These are phyloP conservation scores for Alces alces DNA, from an alignment of 2,113 vertebrate genomes.

Conservation along the genomic window DNA sequence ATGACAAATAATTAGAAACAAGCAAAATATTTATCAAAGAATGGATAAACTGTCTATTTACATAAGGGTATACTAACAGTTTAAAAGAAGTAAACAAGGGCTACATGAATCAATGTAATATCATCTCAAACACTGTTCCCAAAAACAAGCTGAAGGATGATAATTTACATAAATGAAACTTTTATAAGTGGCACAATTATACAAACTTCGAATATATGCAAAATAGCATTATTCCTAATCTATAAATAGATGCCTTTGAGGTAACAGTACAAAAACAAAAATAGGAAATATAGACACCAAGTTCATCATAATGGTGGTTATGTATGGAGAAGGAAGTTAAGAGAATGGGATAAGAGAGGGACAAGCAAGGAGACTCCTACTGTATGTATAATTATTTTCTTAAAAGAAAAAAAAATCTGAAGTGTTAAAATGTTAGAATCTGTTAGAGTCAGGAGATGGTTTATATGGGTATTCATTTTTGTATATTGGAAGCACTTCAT, in stretches of 20 bases:
- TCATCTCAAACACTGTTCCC: neutral
- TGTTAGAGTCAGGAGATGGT: neutral
- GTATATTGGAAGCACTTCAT: neutral
- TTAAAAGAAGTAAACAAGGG: neutral
- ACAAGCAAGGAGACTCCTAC: neutral
- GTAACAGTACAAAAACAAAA: neutral
- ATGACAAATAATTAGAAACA: neutral
- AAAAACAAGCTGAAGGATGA: neutral
- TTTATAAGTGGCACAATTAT: neutral
- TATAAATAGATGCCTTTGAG: neutral
- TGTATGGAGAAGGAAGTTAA: neutral
- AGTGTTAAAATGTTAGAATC: neutral
- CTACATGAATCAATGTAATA: neutral
- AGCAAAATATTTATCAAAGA: slow-evolving; percentile 21
- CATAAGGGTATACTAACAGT: neutral
- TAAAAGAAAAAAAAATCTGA: neutral
- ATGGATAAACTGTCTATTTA: neutral
- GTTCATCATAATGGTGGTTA: neutral
- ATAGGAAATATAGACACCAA: neutral
- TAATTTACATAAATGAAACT: slow-evolving; percentile 1
- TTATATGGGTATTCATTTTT: neutral
- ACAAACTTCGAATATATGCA: neutral
- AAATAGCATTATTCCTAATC: slow-evolving; percentile 7
- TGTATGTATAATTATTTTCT: neutral
- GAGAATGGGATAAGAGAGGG: neutral